These are phyloP conservation scores for Calliphora vicina DNA, from an alignment of 1,140 invertebrate species.

Conservation along the genomic window DNA sequence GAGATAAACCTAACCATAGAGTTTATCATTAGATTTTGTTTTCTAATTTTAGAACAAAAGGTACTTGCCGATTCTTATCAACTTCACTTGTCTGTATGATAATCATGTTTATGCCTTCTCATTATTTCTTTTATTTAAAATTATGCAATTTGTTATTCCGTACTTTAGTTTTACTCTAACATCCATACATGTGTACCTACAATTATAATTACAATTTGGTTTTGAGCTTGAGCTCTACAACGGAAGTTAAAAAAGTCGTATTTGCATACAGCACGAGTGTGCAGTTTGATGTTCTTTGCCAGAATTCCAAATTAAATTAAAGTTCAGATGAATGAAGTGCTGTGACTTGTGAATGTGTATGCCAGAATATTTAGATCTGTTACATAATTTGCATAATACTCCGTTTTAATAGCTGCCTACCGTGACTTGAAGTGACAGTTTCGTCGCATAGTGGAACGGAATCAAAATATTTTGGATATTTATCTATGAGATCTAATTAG, in stretches of 20 bases:
- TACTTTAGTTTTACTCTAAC: not conserved
- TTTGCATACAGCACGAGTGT: not conserved
- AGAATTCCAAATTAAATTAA: not conserved
- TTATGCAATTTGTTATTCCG: constrained; percentile 9
- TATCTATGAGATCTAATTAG: too few species aligned
- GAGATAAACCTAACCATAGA: not conserved
- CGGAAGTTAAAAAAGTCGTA: not conserved
- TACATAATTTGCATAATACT: constrained; percentile 27
- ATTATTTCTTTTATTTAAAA: not conserved
- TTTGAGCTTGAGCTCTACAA: not conserved
- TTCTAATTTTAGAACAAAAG: not conserved
- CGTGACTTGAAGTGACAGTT: constrained; percentile 27
- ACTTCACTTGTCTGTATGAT: not conserved
- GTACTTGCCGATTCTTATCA: not conserved
- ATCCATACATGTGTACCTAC: too few species aligned
- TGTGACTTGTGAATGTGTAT: not conserved
- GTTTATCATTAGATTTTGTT: not conserved
- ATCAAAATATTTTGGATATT: too few species aligned
- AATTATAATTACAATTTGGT: not conserved
- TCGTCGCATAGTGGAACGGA: too few species aligned
- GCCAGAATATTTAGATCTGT: not conserved
- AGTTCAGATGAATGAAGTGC: not conserved
- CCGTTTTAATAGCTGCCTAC: constrained; percentile 21
- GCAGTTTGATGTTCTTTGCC: not conserved
- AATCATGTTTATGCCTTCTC: not conserved